Percentiles rank a stretch among this genome's conserved stretches.
These are phyloP conservation scores for Cydia splendana DNA, from an alignment of 1,140 invertebrate genomes.

Conservation along the genomic window DNA sequence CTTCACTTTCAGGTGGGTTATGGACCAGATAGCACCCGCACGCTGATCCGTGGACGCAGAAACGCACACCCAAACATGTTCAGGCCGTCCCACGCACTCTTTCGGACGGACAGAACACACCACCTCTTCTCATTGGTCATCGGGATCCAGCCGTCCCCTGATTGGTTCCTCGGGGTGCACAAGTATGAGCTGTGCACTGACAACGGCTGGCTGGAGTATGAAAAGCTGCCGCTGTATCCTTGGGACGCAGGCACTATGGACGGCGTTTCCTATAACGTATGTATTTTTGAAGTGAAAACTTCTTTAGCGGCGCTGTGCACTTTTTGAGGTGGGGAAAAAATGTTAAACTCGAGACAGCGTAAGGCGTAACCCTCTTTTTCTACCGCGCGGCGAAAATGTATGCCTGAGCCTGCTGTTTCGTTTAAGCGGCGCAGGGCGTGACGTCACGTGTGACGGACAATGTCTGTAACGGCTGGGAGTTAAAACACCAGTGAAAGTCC, in stretches of 20 bases:
- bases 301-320: too few relatives aligned
- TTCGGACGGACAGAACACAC: conserved; percentile 62
- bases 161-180: conserved; percentile 68
- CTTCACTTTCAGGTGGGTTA: conserved; percentile 53
- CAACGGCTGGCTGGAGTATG: conserved; percentile 55
- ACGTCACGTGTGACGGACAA: too few relatives aligned
- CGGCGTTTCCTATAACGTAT: conserved; percentile 68
- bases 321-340: too few relatives aligned
- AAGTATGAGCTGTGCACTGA: conserved; percentile 64
- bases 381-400: too few relatives aligned
- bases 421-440: too few relatives aligned
- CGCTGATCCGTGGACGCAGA: conserved; percentile 62
- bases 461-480: too few relatives aligned
- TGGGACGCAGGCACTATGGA: conserved; percentile 71
- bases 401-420: too few relatives aligned
- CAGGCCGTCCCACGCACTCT: conserved; percentile 60
- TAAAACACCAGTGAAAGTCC: too few relatives aligned
- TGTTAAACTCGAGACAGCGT: too few relatives aligned
- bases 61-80: conserved; percentile 64
- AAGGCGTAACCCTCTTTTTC: too few relatives aligned
- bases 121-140: conserved; percentile 65
- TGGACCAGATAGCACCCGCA: conserved; percentile 52
- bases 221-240: conserved; percentile 59
- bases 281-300: too few relatives aligned
- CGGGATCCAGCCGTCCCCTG: conserved; percentile 65